Conservation (phyloP, 2,888 invertebrate genomes). For the Meteorus cinctellus region DNA sequence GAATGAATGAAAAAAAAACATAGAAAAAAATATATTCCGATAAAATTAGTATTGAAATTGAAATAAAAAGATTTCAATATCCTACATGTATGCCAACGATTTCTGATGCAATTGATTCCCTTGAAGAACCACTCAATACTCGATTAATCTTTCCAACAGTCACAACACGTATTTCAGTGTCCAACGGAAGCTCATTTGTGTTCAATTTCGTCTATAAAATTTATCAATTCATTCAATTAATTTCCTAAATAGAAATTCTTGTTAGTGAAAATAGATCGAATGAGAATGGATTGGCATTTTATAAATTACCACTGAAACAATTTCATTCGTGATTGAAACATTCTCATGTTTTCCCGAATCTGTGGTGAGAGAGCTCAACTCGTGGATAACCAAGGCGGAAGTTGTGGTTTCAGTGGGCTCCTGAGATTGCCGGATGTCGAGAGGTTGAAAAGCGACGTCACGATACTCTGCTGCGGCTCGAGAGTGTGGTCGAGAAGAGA, state of each 20-base stretch:
- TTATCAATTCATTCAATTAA: background rate
- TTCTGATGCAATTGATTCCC: slow-evolving; percentile 20
- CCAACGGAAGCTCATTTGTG: slow-evolving; percentile 33
- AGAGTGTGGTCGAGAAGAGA: slow-evolving; percentile 59
- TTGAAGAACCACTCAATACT: slow-evolving; percentile 15
- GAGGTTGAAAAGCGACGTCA: slow-evolving; percentile 49
- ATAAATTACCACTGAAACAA: slow-evolving; percentile 36
- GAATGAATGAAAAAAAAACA: background rate
- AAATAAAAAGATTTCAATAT: background rate
- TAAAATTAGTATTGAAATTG: background rate
- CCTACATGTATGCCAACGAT: slow-evolving; percentile 27
- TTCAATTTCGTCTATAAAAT: slow-evolving; percentile 30
- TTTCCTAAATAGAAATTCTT: background rate
- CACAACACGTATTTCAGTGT: slow-evolving; percentile 36
- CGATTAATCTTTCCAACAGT: slow-evolving; percentile 36
- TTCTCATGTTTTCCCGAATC: slow-evolving; percentile 24
- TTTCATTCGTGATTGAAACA: slow-evolving; percentile 37
- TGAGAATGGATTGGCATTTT: background rate
- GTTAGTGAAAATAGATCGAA: background rate
- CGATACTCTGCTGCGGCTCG: slow-evolving; percentile 47
- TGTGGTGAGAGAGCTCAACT: slow-evolving; percentile 26
- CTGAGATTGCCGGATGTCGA: slow-evolving; percentile 44
- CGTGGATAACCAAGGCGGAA: slow-evolving; percentile 41
- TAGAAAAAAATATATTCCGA: slow-evolving; percentile 3
- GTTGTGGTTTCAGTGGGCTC: slow-evolving; percentile 35